Evolutionary conservation across 2,113 vertebrate species (phyloP).

Genomic region (Campylorhamphus procurvoides): DNA sequence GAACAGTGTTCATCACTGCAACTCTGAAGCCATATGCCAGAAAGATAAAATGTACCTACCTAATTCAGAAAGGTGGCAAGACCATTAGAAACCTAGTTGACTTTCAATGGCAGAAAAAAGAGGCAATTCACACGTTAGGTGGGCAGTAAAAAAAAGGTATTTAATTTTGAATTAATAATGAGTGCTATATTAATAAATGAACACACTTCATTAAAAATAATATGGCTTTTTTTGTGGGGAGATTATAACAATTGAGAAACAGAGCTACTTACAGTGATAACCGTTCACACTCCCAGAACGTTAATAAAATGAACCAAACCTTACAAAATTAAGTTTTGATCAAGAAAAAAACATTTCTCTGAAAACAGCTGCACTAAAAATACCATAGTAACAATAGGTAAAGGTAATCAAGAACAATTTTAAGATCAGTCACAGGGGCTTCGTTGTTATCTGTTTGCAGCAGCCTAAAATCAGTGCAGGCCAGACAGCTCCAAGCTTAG

Average conservation of each 20-base stretch:
- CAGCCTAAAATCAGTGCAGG: neutral
- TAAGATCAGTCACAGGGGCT: fast-evolving
- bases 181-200: neutral
- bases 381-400: neutral
- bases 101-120: neutral
- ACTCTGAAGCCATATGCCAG: neutral
- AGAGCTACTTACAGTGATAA: neutral
- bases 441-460: neutral
- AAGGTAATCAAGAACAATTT: neutral
- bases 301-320: neutral
- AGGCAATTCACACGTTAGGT: neutral
- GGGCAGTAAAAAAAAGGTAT: neutral
- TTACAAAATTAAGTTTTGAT: neutral
- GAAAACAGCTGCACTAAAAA: neutral
- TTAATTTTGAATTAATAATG: neutral
- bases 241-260: neutral
- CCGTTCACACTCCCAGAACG: neutral
- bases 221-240: neutral
- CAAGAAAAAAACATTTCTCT: neutral
- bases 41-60: neutral
- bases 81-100: neutral
- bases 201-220: neutral
- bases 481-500: neutral
- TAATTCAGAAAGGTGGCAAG: neutral
- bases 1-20: neutral